Evolutionary conservation across 2,113 vertebrate species (phyloP), one percentile per base, ranked within the genome.

Genomic region (Oenanthe melanoleuca): DNA sequence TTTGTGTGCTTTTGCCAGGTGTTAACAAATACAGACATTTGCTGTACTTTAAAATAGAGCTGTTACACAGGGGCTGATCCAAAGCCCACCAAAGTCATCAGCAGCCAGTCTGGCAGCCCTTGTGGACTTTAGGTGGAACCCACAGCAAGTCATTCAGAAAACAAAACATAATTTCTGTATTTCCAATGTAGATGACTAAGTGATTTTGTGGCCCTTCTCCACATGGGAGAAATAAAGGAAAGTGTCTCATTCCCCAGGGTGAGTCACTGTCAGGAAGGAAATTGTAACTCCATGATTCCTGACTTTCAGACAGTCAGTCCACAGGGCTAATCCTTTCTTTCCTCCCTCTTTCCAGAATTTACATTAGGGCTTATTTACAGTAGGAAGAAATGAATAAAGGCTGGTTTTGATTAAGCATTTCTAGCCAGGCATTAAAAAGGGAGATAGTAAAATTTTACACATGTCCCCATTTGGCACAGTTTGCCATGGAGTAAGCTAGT

Each of bases 261-360:
- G 66, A 82, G 59, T 95, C 87, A 86, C 38, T 73, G 66, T 88
- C 87, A 91, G 63, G 92, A 93, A 92, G 74, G 84, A 91, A 87
- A 77, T 84, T 50, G 8, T 26, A 82, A 82, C 57, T 87, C 61
- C 18, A 2, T 47, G 47, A 63, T 85, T 92, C 50, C 63, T 73
- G 59, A 57, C 81, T 91, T 87, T 72, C 74, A 89, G 87, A 50
- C 81, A 65, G 49, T 52, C 61, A 65, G 55, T 73, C 71, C 80
- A 57, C 53, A 8, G 67, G 59, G 81, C 63, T 95, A 91, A 89
- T 80, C 45, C 42, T 73, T 79, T 87, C 53, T 92, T 92, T 89
- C 78, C 70, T 88, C 75, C 34, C 26, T 85, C 66, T 72, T 75
- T 53, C 50, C 33, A 63, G 74, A 86, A 92, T 78, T 95, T 95